phyloP scores from a whole-genome alignment of 2,113 vertebrate genomes.

The Physeter macrocephalus region DNA sequence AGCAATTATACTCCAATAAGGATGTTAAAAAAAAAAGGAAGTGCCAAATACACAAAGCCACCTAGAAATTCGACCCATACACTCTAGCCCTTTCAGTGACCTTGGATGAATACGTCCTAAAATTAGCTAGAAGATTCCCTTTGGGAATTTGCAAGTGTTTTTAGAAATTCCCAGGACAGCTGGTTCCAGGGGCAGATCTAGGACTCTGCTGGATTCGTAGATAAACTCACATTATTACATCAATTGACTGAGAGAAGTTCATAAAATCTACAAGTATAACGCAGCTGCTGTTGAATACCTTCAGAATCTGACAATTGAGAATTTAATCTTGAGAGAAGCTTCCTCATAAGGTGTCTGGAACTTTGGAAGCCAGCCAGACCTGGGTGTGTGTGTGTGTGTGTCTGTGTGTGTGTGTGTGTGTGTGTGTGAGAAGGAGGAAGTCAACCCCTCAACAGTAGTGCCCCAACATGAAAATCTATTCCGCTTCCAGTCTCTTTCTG shows the following conservation, averaged over 20 bases:
- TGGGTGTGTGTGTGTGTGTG: background rate
- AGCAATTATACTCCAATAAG: no score
- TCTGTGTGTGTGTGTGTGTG: background rate
- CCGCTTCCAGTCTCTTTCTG: background rate
- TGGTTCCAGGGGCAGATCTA: background rate
- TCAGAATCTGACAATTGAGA: background rate
- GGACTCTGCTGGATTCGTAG: background rate
- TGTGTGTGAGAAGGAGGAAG: background rate
- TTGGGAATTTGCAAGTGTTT: constrained; percentile 10
- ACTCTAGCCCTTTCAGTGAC: background rate
- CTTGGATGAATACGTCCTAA: background rate
- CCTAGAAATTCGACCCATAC: background rate
- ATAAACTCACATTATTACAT: background rate
- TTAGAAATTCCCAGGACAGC: constrained; percentile 25
- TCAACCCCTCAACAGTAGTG: background rate
- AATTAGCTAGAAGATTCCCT: constrained; percentile 10
- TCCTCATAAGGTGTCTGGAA: background rate
- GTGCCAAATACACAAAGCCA: background rate
- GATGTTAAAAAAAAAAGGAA: no score
- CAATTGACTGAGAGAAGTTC: background rate
- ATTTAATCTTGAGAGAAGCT: background rate
- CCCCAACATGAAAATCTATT: background rate
- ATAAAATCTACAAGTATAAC: background rate
- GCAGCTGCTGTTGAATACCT: background rate
- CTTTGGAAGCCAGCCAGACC: background rate